Percentiles rank a stretch among this genome's conserved stretches.
phyloP scores from a whole-genome alignment of 2,888 invertebrate genomes.

The Ormyrus nitidulus region DNA sequence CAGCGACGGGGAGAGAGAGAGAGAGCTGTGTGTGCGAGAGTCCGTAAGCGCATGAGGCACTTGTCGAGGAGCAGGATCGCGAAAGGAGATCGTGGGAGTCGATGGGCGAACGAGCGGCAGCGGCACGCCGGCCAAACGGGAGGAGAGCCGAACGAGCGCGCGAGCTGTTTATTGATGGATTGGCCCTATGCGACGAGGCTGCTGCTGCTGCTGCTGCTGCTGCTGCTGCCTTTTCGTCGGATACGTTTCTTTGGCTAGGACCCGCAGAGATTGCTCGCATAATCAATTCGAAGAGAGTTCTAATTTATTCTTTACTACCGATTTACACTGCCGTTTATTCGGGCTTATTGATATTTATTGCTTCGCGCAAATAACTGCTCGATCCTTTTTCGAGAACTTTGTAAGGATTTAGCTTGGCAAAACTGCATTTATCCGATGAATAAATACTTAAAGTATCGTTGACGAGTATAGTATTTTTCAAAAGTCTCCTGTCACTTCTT shows the following conservation, averaged over 20 bases:
- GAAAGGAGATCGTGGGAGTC: constrained; percentile 55
- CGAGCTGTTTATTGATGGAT: constrained; percentile 52
- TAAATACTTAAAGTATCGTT: too few relatives aligned
- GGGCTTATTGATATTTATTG: too few relatives aligned
- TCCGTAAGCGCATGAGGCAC: constrained; percentile 29
- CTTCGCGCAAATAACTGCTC: too few relatives aligned
- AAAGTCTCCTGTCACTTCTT: too few relatives aligned
- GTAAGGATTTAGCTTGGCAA: too few relatives aligned
- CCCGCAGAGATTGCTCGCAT: too few relatives aligned
- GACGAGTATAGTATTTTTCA: too few relatives aligned
- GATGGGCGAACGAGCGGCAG: constrained; percentile 7
- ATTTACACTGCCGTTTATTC: too few relatives aligned
- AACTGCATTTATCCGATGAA: too few relatives aligned
- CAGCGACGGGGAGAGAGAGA: constrained; percentile 8
- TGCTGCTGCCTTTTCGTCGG: constrained; percentile 18
- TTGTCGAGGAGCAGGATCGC: constrained; percentile 51
- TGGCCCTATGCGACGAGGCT: constrained; percentile 40
- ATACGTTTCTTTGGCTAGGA: not conserved
- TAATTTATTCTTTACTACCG: too few relatives aligned
- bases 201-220: constrained; percentile 14
- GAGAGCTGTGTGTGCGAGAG: not conserved
- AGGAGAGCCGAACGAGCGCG: not conserved
- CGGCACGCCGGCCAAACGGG: not conserved
- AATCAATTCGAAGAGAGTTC: too few relatives aligned
- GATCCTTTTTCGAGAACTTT: too few relatives aligned